Base-by-base conservation (phyloP, 2,888 invertebrate species). In the Cheilosia pagana region DNA sequence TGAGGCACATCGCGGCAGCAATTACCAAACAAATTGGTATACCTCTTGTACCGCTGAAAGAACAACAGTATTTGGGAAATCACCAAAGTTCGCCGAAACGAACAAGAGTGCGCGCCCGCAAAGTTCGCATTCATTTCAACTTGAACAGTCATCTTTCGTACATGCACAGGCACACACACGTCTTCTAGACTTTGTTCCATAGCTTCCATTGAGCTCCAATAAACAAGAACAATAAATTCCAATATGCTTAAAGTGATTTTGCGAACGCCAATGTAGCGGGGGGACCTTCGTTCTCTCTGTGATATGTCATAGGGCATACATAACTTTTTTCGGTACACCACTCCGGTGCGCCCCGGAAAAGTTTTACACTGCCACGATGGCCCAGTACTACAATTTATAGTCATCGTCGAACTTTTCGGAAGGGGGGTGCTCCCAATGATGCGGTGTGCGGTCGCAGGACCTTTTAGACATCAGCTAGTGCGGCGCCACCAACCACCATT, bases 311-410 rank as follows among this genome's bases (percentile, higher is more conserved):
- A 70, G 68, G 63, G 57, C 74, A 63, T 59, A 68, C 50, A 65
- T 60, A 68, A 83, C 72, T 79, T 78, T 82, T 83, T 78, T 39
- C 39, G 53, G 53, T 7, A 53, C 39, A 68, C 41, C 78, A 78
- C 63, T 63, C 21, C 53, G 48, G 43, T 50, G 63, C 60, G 43
- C 39, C 59, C 70, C 23, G 74, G 63, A 65, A 83, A 83, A 83
- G 68, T 83, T 83, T 79, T 79, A 75, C 79, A 83, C 78, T 78
- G 72, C 50, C 78, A 68, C 70, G 74, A 75, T 59, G 79, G 81
- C 75, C 85, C 81, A 55, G 67, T 67, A 43, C 81, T 81, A 85
- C 85, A 85, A 75, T 85, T 85, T 85, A 85, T 85, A 76, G 85
- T 75, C 75, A 75, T 85, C 70, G 70, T 76, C 81, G 81, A 85